phyloP scores from a whole-genome alignment of 2,797 vertebrate genomes.

The Chiroxiphia lanceolata region DNA sequence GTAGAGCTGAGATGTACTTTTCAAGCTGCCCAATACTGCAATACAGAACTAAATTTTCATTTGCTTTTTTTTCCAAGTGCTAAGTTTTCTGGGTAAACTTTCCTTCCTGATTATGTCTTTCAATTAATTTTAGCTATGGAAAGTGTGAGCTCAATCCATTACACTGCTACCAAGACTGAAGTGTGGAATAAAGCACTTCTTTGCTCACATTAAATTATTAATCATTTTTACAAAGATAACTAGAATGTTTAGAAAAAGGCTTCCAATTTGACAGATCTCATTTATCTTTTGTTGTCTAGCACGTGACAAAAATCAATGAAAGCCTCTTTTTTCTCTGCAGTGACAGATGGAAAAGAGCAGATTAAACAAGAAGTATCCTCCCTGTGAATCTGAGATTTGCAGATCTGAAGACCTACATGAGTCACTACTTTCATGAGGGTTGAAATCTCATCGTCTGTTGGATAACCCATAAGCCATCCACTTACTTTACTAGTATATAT shows the following conservation, averaged over 20 bases:
- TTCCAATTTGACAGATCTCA: background rate
- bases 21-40: background rate
- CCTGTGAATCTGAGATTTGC: background rate
- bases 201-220: background rate
- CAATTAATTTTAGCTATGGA: background rate
- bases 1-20: background rate
- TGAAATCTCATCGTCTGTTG: background rate
- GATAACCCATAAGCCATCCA: background rate
- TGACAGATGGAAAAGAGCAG: background rate
- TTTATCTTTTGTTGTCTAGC: background rate
- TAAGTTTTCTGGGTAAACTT: background rate
- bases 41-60: background rate
- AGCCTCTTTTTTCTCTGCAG: background rate
- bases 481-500: background rate
- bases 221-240: background rate
- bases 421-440: background rate
- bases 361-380: background rate
- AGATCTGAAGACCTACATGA: background rate
- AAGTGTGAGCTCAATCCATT: background rate
- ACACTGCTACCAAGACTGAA: background rate
- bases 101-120: background rate
- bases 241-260: background rate
- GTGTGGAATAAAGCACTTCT: background rate
- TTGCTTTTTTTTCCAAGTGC: background rate
- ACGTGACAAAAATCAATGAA: background rate